Evolutionary conservation across 2,797 vertebrate species (phyloP).

Genomic region (Orestias chungarensis): DNA sequence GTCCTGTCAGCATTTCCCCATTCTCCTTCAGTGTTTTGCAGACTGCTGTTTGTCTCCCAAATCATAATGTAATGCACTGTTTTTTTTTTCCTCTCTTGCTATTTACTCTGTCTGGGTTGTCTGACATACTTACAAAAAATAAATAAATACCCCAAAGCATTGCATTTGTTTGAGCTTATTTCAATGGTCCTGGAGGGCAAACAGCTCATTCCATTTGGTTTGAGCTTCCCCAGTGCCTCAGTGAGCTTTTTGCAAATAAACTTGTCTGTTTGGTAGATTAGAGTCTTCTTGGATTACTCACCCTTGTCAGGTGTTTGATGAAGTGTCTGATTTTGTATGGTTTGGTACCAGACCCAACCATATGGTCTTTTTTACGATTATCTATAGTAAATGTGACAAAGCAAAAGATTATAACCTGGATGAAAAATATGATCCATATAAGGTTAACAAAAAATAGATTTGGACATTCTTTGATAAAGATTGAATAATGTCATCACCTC

Average conservation of each 20-base stretch:
- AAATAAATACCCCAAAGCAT: neutral
- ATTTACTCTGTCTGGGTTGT: neutral
- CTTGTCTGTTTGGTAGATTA: neutral
- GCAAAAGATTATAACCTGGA: neutral
- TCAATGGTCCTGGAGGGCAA: neutral
- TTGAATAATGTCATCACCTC: no score
- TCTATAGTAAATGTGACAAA: neutral
- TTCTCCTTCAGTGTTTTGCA: neutral
- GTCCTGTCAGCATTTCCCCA: neutral
- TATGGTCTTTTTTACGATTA: neutral
- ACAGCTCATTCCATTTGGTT: slow-evolving; percentile 10
- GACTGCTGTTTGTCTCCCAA: neutral
- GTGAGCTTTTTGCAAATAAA: slow-evolving; percentile 5
- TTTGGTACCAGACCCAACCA: neutral
- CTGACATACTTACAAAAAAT: neutral
- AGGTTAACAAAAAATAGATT: neutral
- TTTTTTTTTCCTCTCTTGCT: neutral
- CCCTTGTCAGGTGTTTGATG: neutral
- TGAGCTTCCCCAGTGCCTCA: neutral
- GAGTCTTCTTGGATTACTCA: neutral
- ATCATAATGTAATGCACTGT: neutral
- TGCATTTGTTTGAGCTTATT: neutral
- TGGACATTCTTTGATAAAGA: no score
- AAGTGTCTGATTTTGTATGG: neutral
- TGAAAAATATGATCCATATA: neutral